Base-by-base conservation (phyloP, 1,140 invertebrate genomes). In the Centruroides sculpturatus region DNA sequence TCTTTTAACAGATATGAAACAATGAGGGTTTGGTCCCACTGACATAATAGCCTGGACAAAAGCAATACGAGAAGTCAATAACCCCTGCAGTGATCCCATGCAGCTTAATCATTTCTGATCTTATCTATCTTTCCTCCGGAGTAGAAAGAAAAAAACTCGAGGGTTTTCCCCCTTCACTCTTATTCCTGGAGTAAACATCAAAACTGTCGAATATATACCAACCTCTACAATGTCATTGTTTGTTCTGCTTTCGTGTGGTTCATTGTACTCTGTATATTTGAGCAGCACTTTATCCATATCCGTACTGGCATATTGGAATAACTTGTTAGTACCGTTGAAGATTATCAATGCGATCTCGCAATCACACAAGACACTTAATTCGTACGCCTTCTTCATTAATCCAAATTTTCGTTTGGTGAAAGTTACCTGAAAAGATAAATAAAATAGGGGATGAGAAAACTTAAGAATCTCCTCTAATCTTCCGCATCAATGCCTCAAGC, bases 201-300 rank as follows among this genome's bases (percentile, higher is more conserved):
- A 41, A 41, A 35, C 34, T 52, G 35, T 55, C 6, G 11, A 48
- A 47, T 48, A 6, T 47, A 9, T 36, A 69, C 85, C 85, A 83
- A 96, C 93, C 87, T 98, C 96, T 76, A 99, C 96, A 73, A 99
- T 98, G 79, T 99, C 98, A 77, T 94, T 95, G 78, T 99, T 99
- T 71, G 97, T 99, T 66, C 98, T 84, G 68, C 91, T 96, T 79
- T 99, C 96, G 76, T 99, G 95, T 11, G 96, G 96, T 80, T 99
- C 96, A 80, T 98, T 99, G 82, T 99, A 99, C 80, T 99, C 96
- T 62, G 96, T 99, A 79, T 99, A 99, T 79, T 99, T 99, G 69
- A 99, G 85, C 65, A 99, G 82, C 67, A 99, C 94, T 79, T 98
- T 98, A 79, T 99, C 95, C 94, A 99, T 98, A 76, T 99, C 95